Base-by-base conservation (phyloP, 2,113 vertebrate genomes). In the Eublepharis macularius region DNA sequence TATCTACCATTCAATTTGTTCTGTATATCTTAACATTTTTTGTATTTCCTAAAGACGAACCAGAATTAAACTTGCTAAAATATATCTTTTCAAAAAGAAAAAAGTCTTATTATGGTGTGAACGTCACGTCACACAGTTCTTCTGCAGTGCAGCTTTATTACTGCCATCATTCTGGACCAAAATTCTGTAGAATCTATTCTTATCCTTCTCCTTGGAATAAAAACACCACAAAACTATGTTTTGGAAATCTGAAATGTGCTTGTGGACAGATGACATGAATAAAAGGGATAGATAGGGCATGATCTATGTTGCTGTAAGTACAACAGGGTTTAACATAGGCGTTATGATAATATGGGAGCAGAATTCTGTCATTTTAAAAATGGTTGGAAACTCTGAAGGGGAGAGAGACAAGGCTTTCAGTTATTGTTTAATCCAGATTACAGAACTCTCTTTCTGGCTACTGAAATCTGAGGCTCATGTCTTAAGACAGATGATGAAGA, bases 51-150 rank as follows among this genome's bases (percentile, higher is more conserved):
- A 47, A 76, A 76, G 69, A 13, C 74, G 70, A 41, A 34, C 51
- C 82, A 36, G 2, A 51, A n/a, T 29, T 76, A 87, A 74, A 45
- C 47, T 9, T 88, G 70, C 76, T 88, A 70, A 41, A 79, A 81
- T 16, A 39, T 24, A 47, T 36, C 19, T 73, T 88, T 43, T 32
- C 3, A 72, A n/a, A 0, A 0, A 49, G 3, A 49, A 79, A 66
- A 78, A 88, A 87, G 45, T 1, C 0, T 65, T 82, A 57, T 80
- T 47, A 26, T 57, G 68, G n/a, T 66, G 81, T 81, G 54, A 13
- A 57, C 82, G 41, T 60, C 5, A 43, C 26, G 5, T n/a, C 43
- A 81, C 16, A 60, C 24, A 45, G 63, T 29, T 49, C 57, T 81
- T 13, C 14, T 43, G 6, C 34, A 80, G 41, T 39, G 21, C 9